phyloP scores from a whole-genome alignment of 2,113 vertebrate genomes.

The Eolophus roseicapilla region DNA sequence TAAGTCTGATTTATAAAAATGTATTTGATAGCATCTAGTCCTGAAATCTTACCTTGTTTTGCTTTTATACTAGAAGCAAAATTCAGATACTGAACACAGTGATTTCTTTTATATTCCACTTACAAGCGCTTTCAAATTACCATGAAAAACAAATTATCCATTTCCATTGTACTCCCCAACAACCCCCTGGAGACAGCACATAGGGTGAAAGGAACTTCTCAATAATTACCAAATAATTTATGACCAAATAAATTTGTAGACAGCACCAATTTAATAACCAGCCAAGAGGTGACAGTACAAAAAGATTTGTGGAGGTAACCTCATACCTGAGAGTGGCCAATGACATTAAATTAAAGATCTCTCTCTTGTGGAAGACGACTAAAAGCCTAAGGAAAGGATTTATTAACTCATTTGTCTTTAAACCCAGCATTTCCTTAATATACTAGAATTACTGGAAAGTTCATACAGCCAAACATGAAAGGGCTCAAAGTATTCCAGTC shows the following conservation, averaged over 20 bases:
- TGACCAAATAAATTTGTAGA: neutral
- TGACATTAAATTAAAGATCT: neutral
- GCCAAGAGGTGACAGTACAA: neutral
- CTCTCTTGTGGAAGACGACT: neutral
- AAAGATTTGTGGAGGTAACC: slow-evolving; percentile 27
- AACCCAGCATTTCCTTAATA: neutral
- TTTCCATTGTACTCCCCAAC: neutral
- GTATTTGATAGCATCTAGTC: neutral
- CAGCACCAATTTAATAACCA: slow-evolving; percentile 28
- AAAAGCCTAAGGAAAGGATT: slow-evolving; percentile 36
- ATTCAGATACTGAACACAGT: neutral
- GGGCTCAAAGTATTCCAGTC: neutral
- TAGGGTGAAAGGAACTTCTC: neutral
- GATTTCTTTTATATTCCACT: neutral
- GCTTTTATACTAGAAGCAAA: neutral
- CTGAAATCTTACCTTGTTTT: neutral
- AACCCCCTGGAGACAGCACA: neutral
- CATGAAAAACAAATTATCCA: neutral
- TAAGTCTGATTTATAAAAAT: neutral
- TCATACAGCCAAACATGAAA: neutral
- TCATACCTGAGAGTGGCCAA: slow-evolving; percentile 28
- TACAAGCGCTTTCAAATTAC: neutral
- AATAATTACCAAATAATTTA: slow-evolving; percentile 40
- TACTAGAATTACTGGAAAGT: neutral
- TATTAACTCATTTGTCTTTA: slow-evolving; percentile 40